Percentiles rank a stretch among this genome's conserved stretches.
Conservation (phyloP, 1,140 invertebrate genomes). For the Drosophila sp. region DNA sequence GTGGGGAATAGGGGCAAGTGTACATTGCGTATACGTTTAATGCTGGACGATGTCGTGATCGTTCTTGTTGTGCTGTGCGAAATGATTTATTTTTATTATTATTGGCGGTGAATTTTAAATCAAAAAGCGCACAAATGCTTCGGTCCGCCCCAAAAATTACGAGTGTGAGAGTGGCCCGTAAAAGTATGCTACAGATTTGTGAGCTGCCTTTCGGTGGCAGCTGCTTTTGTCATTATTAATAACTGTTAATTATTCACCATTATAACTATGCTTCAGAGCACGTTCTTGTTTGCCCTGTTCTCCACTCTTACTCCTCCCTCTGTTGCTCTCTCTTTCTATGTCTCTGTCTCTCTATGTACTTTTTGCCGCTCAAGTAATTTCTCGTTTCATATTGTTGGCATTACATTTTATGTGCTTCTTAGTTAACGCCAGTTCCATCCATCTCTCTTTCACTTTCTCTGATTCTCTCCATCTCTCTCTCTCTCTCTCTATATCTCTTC, state of each 20-base stretch:
- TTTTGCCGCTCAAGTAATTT: conserved; percentile 61
- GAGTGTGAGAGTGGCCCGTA: conserved; percentile 21
- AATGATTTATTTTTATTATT: conserved; percentile 82
- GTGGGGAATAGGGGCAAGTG: not conserved
- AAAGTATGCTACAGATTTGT: conserved; percentile 68
- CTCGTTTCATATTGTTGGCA: conserved; percentile 74
- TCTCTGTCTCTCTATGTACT: conserved; percentile 45
- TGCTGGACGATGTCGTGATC: conserved; percentile 33
- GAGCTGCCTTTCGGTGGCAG: conserved; percentile 63
- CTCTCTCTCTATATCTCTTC: conserved; percentile 8
- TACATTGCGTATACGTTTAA: conserved; percentile 56
- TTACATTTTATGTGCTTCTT: conserved; percentile 75
- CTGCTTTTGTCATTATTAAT: conserved; percentile 84
- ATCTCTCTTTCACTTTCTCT: conserved; percentile 16
- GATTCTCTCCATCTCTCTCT: not conserved
- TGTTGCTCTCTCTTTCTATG: not conserved
- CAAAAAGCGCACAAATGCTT: conserved; percentile 67
- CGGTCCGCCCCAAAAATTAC: conserved; percentile 23
- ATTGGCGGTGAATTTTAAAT: conserved; percentile 82
- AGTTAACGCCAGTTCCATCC: conserved; percentile 64
- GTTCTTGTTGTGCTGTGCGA: conserved; percentile 12
- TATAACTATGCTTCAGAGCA: conserved; percentile 67
- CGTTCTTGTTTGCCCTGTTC: conserved; percentile 47
- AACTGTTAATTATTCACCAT: conserved; percentile 84
- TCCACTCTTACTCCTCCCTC: conserved; percentile 12